Percentiles rank a stretch among this genome's conserved stretches.
phyloP scores from a whole-genome alignment of 2,113 vertebrate species.

The human region GRCh38 chr1:181894501-181895000 shows the following conservation, averaged over 20 bases:
- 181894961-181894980: background rate
- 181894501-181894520: background rate
- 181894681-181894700: background rate
- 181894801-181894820: background rate
- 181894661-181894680: background rate
- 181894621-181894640: background rate
- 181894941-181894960: background rate
- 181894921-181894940: background rate
- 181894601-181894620: background rate
- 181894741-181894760: background rate
- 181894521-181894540: background rate
- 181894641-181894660: background rate
- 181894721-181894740: background rate
- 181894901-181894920: background rate
- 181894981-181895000: background rate
- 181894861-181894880: background rate
- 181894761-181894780: background rate
- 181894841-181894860: background rate
- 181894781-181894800: background rate
- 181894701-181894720: background rate
- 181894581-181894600: background rate
- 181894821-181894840: background rate
- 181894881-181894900: background rate
- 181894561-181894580: background rate
- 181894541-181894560: background rate